Percentiles rank a stretch among this genome's conserved stretches.
These are phyloP conservation scores for Diarsia mendica DNA, from an alignment of 2,888 invertebrate genomes.

Conservation along the genomic window DNA sequence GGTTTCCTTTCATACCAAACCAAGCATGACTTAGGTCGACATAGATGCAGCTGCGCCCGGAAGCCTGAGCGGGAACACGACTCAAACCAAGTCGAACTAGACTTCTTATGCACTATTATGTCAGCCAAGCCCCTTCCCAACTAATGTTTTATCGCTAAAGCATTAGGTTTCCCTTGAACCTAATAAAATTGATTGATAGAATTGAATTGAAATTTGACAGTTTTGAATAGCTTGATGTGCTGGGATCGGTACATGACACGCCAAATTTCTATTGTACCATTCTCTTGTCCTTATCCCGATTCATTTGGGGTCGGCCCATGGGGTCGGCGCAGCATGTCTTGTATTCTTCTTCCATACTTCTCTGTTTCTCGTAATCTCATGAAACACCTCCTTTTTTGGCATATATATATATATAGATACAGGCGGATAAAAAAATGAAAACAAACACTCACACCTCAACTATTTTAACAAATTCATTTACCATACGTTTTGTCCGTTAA, in stretches of 20 bases:
- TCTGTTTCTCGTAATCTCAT: too few relatives aligned
- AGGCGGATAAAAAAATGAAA: not conserved
- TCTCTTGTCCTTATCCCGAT: too few relatives aligned
- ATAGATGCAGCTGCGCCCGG: not conserved
- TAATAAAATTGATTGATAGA: too few relatives aligned
- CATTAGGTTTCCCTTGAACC: too few relatives aligned
- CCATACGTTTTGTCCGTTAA: not conserved
- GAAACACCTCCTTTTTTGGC: too few relatives aligned
- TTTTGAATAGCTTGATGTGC: too few relatives aligned
- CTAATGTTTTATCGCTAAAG: not conserved
- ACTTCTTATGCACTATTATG: not conserved
- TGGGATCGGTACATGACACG: not conserved
- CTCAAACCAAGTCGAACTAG: not conserved
- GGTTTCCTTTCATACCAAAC: not conserved
- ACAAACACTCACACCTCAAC: not conserved
- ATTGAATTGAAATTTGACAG: too few relatives aligned
- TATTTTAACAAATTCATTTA: not conserved
- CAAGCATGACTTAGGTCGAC: not conserved
- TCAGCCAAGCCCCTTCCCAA: not conserved
- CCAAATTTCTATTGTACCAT: too few relatives aligned
- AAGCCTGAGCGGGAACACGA: not conserved
- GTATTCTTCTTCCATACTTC: too few relatives aligned
- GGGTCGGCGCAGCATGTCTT: too few relatives aligned
- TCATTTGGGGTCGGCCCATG: too few relatives aligned
- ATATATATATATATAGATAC: too few relatives aligned